These are phyloP conservation scores for Nematopogon swammerdamellus DNA, from an alignment of 2,888 invertebrate genomes.

Conservation along the genomic window DNA sequence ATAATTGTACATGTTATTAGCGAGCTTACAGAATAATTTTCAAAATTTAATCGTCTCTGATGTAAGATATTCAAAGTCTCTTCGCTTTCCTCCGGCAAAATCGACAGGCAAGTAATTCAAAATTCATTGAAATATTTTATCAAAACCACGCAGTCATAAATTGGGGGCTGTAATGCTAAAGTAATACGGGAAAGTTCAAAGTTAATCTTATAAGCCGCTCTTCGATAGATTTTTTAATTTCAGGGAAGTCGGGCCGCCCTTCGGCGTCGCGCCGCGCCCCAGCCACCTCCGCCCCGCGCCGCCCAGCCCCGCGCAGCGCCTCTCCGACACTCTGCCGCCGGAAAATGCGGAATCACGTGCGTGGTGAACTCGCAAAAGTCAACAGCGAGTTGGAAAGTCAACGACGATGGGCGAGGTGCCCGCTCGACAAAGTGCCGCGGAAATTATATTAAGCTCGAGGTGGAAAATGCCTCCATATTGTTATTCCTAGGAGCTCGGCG, in stretches of 20 bases:
- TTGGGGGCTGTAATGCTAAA: background rate
- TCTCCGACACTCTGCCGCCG: background rate
- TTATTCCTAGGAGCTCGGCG: too few relatives aligned
- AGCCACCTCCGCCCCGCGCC: background rate
- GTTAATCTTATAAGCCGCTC: background rate
- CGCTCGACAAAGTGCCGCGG: background rate
- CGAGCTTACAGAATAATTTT: too few relatives aligned
- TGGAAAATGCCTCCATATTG: too few relatives aligned
- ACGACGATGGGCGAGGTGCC: background rate
- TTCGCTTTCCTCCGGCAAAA: too few relatives aligned
- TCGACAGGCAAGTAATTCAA: too few relatives aligned
- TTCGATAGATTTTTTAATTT: background rate
- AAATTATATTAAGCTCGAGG: background rate
- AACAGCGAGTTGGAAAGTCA: background rate
- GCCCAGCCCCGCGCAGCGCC: background rate
- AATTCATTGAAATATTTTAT: too few relatives aligned
- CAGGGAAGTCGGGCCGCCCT: background rate
- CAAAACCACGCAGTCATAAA: too few relatives aligned
- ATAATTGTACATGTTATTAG: too few relatives aligned
- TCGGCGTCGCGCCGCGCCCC: too few relatives aligned
- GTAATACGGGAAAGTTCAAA: background rate
- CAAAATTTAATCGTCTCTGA: too few relatives aligned
- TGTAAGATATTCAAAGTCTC: too few relatives aligned
- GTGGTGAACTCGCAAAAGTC: background rate
- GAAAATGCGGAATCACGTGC: background rate